Evolutionary conservation across 1,140 invertebrate genomes (phyloP).

Genomic region (Aphelinus certus): DNA sequence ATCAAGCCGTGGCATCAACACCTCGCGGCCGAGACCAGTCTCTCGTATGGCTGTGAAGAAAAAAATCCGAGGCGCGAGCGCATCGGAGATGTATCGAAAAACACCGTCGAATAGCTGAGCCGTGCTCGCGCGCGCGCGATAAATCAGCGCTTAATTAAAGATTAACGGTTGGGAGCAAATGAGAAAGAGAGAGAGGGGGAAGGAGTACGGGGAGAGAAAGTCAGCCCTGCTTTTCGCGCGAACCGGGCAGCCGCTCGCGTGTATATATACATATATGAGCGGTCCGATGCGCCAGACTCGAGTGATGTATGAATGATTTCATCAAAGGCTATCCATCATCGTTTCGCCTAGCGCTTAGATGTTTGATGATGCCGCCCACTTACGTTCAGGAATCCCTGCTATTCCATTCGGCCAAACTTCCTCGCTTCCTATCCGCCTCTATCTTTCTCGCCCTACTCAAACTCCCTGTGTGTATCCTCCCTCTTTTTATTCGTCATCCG

Average conservation of each 20-base stretch:
- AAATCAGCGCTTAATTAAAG: slow-evolving; percentile 62
- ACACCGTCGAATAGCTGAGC: slow-evolving; percentile 13
- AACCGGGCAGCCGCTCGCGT: too few species aligned
- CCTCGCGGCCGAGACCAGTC: background rate
- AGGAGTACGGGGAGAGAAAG: background rate
- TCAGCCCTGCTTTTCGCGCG: too few species aligned
- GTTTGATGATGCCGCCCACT: slow-evolving; percentile 54
- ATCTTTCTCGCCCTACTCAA: slow-evolving; percentile 4
- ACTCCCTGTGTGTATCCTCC: background rate
- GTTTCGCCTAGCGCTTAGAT: slow-evolving; percentile 52
- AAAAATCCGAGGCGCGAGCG: background rate
- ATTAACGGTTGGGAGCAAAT: slow-evolving; percentile 55
- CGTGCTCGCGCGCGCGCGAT: slow-evolving; percentile 43
- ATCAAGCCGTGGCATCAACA: slow-evolving; percentile 28
- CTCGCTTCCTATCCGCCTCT: slow-evolving; percentile 10
- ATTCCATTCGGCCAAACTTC: background rate
- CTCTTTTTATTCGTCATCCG: background rate
- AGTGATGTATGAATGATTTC: slow-evolving; percentile 61
- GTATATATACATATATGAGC: background rate
- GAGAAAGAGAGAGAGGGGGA: slow-evolving; percentile 12
- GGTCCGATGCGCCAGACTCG: slow-evolving; percentile 14
- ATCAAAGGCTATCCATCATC: slow-evolving; percentile 60
- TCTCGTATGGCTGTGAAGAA: too few species aligned
- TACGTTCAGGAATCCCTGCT: slow-evolving; percentile 3
- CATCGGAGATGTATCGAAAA: slow-evolving; percentile 1